A percentile compares a stretch with the other conserved stretches of the same genome.
These are phyloP conservation scores for Sinosuthora webbiana DNA, from an alignment of 2,113 vertebrate genomes.

Conservation along the genomic window DNA sequence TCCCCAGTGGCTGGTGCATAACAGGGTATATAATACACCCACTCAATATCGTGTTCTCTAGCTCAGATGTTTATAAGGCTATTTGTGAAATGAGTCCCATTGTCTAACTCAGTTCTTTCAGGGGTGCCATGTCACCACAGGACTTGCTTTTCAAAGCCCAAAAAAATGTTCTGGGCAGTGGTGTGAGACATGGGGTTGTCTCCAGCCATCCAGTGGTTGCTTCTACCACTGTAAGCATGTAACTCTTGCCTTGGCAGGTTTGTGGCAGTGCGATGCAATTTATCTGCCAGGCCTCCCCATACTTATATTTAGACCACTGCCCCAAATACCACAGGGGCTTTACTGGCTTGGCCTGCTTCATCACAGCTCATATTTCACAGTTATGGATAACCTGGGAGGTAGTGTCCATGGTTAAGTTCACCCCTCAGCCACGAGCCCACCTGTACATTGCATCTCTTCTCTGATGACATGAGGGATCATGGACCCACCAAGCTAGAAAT, in stretches of 20 bases:
- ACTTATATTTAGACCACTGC: not conserved
- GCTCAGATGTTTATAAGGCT: not conserved
- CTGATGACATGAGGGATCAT: not conserved
- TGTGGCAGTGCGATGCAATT: not conserved
- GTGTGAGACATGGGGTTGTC: not conserved
- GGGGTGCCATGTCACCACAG: not conserved
- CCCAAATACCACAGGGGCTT: not conserved
- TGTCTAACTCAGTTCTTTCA: not conserved
- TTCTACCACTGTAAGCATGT: not conserved
- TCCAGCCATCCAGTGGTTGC: not conserved
- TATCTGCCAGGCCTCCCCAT: not conserved
- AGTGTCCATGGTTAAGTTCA: not conserved
- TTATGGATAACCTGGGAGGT: not conserved
- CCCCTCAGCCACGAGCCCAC: not conserved
- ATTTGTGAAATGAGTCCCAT: not conserved
- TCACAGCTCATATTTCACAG: not conserved
- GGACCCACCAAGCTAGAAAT: not conserved
- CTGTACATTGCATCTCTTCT: not conserved
- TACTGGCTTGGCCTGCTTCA: not conserved
- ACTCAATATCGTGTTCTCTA: not conserved
- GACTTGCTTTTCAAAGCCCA: not conserved
- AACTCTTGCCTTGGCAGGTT: not conserved
- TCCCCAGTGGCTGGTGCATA: not conserved
- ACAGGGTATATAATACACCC: not conserved
- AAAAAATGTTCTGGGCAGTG: not conserved